Evolutionary conservation across 1,140 invertebrate genomes (phyloP).

Genomic region (Papilio glaucus): DNA sequence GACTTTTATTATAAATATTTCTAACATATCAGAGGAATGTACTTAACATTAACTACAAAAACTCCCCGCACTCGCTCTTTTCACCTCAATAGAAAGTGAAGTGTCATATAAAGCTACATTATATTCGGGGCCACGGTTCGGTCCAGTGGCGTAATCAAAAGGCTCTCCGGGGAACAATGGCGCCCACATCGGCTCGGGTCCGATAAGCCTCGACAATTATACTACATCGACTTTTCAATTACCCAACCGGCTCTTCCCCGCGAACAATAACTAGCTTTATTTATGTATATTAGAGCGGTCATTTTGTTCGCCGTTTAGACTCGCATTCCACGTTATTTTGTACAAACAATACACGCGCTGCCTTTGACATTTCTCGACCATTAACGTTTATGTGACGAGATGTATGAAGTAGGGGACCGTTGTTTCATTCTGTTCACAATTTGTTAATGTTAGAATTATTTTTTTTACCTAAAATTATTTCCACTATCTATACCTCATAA

Average conservation of each 20-base stretch:
- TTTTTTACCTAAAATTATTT: background rate
- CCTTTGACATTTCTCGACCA: slow-evolving; percentile 20
- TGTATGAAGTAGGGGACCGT: background rate
- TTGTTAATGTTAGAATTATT: background rate
- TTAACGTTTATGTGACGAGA: slow-evolving; percentile 25
- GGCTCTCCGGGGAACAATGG: slow-evolving; percentile 79
- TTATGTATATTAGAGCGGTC: slow-evolving; percentile 80
- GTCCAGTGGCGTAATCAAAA: slow-evolving; percentile 77
- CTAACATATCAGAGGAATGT: background rate
- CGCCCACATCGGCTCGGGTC: slow-evolving; percentile 75
- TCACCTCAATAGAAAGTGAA: slow-evolving; percentile 71
- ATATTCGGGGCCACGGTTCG: slow-evolving; percentile 70
- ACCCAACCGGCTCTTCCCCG: slow-evolving; percentile 73
- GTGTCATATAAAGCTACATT: slow-evolving; percentile 79
- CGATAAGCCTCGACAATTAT: slow-evolving; percentile 82
- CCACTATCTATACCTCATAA: background rate
- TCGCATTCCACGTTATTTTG: slow-evolving; percentile 45
- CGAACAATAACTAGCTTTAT: slow-evolving; percentile 78
- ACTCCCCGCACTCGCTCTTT: slow-evolving; percentile 59
- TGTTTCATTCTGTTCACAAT: background rate
- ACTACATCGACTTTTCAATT: slow-evolving; percentile 83
- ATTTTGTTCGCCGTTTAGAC: slow-evolving; percentile 72
- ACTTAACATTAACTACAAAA: slow-evolving; percentile 44
- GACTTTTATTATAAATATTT: background rate
- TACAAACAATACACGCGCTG: slow-evolving; percentile 29